Base-by-base conservation (phyloP, 2,888 invertebrate species). In the Hyposoter didymator region DNA sequence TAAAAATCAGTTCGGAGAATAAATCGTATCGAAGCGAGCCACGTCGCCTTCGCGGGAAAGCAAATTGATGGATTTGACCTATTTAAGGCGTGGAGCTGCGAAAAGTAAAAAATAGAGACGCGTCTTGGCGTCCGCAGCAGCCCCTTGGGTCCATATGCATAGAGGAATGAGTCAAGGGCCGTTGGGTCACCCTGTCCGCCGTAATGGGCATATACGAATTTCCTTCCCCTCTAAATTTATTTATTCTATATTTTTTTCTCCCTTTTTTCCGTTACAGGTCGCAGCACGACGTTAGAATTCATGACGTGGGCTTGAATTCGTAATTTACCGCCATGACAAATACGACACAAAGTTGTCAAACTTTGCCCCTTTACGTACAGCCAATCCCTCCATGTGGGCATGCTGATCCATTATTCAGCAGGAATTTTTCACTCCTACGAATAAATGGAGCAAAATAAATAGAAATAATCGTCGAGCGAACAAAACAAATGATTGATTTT, bases 261-360 rank as follows among this genome's bases (percentile, higher is more conserved):
- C 14, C 59, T 59, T 22, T 83, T 83, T 67, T 73, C 67, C 52
- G 39, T 67, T 69, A 43, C 52, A 49, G 55, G 67, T 74, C 78
- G 73, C 78, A 70, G 76, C 66, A 70, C 67, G 73, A 52, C 64
- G 69, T 69, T 70, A 49, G 45, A 67, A 49, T 74, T 73, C 69
- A 62, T 67, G 78, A 17, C 62, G 6, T 12, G 83, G 78, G 78
- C 49, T 69, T 74, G 83, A 84, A 84, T 84, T 75, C 84, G 75
- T 84, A 79, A 84, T 79, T 59, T 67, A 78, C 69, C 78, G 43
- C 14, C 45, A 62, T 78, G 78, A 69, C 73, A 47, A 83, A 69
- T 78, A 78, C 74, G 72, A 73, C 76, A 55, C 66, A 59, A 43
- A 69, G 59, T n/a, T 67, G 59, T 45, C 35, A 28, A 39, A 62